Evolutionary conservation across 2,888 invertebrate genomes (phyloP).

Genomic region (Polydrusus cervinus): DNA sequence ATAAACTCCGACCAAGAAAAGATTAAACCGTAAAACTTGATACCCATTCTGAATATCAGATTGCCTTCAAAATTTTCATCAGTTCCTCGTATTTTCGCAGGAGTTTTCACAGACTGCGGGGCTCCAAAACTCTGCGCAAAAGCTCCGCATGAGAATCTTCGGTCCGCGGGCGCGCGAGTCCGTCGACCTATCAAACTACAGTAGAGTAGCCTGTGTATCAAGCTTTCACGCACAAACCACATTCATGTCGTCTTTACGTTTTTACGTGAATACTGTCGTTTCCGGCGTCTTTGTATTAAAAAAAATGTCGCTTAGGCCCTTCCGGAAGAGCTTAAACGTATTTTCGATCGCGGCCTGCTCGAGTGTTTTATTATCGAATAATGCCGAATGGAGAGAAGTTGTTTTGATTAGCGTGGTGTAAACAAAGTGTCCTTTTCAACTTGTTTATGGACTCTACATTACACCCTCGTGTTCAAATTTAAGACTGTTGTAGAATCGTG

Average conservation of each 20-base stretch:
- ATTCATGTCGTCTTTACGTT: conserved; percentile 50
- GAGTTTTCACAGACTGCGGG: conserved; percentile 49
- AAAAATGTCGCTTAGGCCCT: conserved; percentile 40
- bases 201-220: conserved; percentile 54
- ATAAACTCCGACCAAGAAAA: too few relatives aligned
- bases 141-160: conserved; percentile 37
- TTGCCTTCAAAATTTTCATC: not conserved
- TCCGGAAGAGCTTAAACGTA: conserved; percentile 33
- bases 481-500: conserved; percentile 23
- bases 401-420: conserved; percentile 28
- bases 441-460: conserved; percentile 1
- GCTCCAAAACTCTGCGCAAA: conserved; percentile 51
- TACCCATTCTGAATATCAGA: too few relatives aligned
- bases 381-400: not conserved
- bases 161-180: conserved; percentile 54
- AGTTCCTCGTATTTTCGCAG: conserved; percentile 4
- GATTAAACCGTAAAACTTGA: too few relatives aligned
- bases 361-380: not conserved
- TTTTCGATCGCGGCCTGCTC: not conserved
- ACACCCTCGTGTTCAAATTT: conserved; percentile 27
- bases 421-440: conserved; percentile 26
- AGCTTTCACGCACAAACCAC: conserved; percentile 54
- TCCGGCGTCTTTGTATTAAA: conserved; percentile 56
- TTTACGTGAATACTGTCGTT: conserved; percentile 44
- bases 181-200: conserved; percentile 58